A percentile compares a stretch with the other conserved stretches of the same genome.
phyloP scores from a whole-genome alignment of 1,140 invertebrate species.

The Drosophila willistoni region DNA sequence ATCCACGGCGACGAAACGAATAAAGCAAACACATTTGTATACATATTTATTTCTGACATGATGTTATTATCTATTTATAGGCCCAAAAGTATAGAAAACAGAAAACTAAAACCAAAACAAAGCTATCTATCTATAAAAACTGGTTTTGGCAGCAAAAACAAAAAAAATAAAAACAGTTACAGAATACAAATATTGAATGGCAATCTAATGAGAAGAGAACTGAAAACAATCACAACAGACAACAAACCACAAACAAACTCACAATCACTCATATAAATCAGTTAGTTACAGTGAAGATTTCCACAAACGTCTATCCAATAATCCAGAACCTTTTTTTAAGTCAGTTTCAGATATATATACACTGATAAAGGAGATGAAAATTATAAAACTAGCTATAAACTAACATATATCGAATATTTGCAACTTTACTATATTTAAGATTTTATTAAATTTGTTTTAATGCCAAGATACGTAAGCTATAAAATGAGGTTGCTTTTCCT shows the following conservation, averaged over 20 bases:
- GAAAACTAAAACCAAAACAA: constrained; percentile 5
- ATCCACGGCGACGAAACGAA: constrained; percentile 14
- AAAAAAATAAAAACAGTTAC: constrained; percentile 59
- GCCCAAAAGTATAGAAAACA: not conserved
- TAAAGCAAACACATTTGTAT: constrained; percentile 28
- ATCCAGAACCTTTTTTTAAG: too few species aligned
- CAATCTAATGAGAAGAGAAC: constrained; percentile 29
- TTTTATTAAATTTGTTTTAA: too few species aligned
- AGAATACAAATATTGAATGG: constrained; percentile 57
- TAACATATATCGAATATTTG: too few species aligned
- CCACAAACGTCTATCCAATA: not conserved
- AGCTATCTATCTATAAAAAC: constrained; percentile 33
- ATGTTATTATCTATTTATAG: constrained; percentile 59
- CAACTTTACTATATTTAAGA: too few species aligned
- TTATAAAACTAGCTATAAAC: too few species aligned
- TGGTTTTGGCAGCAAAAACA: constrained; percentile 43
- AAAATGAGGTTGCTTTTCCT: too few species aligned
- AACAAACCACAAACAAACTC: constrained; percentile 33
- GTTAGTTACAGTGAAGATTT: not conserved
- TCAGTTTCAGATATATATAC: too few species aligned
- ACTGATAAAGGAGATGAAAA: too few species aligned
- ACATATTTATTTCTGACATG: constrained; percentile 34
- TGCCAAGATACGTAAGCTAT: too few species aligned
- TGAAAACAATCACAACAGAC: constrained; percentile 47
- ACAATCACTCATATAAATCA: not conserved